Base-by-base conservation (phyloP, 2,888 invertebrate genomes). In the Rhamphomyia laevipes region DNA sequence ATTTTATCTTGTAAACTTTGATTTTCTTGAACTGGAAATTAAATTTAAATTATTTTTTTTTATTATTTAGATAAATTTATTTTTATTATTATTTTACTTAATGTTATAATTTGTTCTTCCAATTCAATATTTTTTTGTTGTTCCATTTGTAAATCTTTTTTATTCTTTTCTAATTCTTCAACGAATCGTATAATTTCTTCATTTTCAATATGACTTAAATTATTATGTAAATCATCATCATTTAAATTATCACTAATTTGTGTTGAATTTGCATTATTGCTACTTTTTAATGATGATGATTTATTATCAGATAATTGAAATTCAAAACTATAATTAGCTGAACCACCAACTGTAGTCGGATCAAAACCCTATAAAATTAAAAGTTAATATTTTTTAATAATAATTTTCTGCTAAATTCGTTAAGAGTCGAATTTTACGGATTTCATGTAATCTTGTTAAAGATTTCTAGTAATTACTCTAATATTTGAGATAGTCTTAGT, bases 41-140 rank as follows among this genome's bases (percentile, higher is more conserved):
- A 44, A 43, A 47, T n/a, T 7, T 43, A 27, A 37, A 35, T 4
- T 37, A 12, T 13, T 45, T 15, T 13, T 4, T 18, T 27, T 12
- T 33, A 31, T 9, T 7, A 4, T 1, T 12, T 12, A 43, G 17
- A 38, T 35, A 47, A 45, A 41, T 18, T 37, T 15, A 18, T 27
- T n/a, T 21, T 16, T 15, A 33, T 16, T 11, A 41, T 4, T n/a
- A 33, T 18, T 30, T 60, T 57, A 67, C 66, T 70, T 52, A 69
- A 66, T 55, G 80, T 77, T 27, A 82, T 77, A 51, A 89, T 66
- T 64, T 88, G 87, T 61, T 87, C 86, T 59, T 86, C 84, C 45
- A 89, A 72, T 65, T 89, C 88, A 1, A 77, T 74, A 21, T 82
- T 80, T 56, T 81, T 77, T 57, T 83, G 77, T 58, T 85, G 83